phyloP scores from a whole-genome alignment of 2,888 invertebrate species.

The Eubasilissa splendida region DNA sequence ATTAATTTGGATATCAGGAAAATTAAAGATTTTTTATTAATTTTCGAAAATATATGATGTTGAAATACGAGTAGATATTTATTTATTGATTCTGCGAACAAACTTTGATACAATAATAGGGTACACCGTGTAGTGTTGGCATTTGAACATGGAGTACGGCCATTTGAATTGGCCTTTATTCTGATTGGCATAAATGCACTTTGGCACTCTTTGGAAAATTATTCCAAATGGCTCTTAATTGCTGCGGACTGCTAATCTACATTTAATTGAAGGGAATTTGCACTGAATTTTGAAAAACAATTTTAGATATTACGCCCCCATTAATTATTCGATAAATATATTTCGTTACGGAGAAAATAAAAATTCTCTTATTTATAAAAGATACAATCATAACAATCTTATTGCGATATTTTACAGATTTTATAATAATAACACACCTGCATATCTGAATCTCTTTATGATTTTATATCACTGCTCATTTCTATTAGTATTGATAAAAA shows the following conservation, averaged over 20 bases:
- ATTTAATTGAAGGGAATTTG: slow-evolving; percentile 49
- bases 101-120: too few species aligned
- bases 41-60: too few species aligned
- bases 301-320: slow-evolving; percentile 26
- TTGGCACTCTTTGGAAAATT: slow-evolving; percentile 36
- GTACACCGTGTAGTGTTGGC: not conserved
- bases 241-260: slow-evolving; percentile 47
- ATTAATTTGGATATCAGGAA: too few species aligned
- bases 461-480: too few species aligned
- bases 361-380: slow-evolving; percentile 44
- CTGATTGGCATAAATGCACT: slow-evolving; percentile 19
- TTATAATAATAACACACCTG: not conserved
- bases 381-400: slow-evolving; percentile 46
- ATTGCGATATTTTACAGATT: slow-evolving; percentile 15
- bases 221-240: slow-evolving; percentile 11
- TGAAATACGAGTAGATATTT: too few species aligned
- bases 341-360: slow-evolving; percentile 29
- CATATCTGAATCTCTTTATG: too few species aligned
- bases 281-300: slow-evolving; percentile 27
- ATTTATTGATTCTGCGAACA: too few species aligned
- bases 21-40: too few species aligned
- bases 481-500: too few species aligned
- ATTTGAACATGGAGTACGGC: not conserved
- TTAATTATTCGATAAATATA: not conserved
- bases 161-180: not conserved